Conservation (phyloP, 1,140 invertebrate species). For the Papilio dardanus region DNA sequence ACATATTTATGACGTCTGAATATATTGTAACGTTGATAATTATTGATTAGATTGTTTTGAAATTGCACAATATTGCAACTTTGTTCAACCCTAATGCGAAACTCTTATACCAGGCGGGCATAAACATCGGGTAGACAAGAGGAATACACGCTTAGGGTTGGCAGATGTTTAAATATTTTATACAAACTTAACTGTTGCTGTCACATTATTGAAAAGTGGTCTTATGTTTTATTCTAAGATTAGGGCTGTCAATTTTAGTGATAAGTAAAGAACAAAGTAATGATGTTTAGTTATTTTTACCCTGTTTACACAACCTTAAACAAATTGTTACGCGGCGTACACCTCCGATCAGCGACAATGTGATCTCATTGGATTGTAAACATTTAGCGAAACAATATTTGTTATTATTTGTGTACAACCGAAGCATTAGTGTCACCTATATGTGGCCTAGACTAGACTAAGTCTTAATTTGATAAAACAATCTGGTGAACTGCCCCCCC, state of each 20-base stretch:
- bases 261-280: background rate
- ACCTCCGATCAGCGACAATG: slow-evolving; percentile 11
- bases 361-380: slow-evolving; percentile 21
- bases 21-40: too few species aligned
- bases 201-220: background rate
- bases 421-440: background rate
- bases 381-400: background rate
- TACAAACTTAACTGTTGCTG: too few species aligned
- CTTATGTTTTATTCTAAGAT: background rate
- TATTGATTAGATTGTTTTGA: too few species aligned
- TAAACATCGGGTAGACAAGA: background rate
- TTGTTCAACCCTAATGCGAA: slow-evolving; percentile 1
- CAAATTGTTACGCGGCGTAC: slow-evolving; percentile 16
- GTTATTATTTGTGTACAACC: background rate
- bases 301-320: background rate
- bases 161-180: background rate
- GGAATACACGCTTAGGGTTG: background rate
- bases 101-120: background rate
- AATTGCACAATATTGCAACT: background rate
- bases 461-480: too few species aligned
- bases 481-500: too few species aligned
- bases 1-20: too few species aligned
- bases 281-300: background rate
- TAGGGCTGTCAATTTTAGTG: background rate
- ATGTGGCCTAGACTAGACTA: background rate